A percentile compares a stretch with the other conserved stretches of the same genome.
Conservation (phyloP, 2,113 vertebrate genomes). For the Ellobius talpinus region DNA sequence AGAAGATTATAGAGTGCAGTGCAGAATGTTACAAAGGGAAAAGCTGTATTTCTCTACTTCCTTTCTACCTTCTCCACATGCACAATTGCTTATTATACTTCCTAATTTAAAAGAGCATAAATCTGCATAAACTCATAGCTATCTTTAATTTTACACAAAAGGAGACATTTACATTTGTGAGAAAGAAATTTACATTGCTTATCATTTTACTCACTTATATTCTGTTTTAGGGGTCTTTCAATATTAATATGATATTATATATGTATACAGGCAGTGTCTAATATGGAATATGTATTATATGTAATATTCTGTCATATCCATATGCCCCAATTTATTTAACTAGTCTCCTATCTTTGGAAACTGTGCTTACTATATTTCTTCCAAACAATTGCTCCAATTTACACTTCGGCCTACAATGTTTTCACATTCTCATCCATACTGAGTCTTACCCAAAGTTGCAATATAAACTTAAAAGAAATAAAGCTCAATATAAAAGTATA, state of each 20-base stretch:
- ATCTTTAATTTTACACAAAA: conserved; percentile 74
- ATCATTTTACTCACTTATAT: conserved; percentile 24
- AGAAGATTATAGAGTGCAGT: not conserved
- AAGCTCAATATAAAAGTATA: conserved; percentile 20
- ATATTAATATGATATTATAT: conserved; percentile 5
- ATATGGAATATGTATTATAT: not conserved
- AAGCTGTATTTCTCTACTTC: not conserved
- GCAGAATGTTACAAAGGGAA: conserved; percentile 30
- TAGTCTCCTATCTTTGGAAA: conserved; percentile 43
- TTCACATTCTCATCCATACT: conserved; percentile 1
- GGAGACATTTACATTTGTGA: conserved; percentile 11
- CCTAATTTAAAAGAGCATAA: conserved; percentile 77
- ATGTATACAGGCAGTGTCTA: not conserved
- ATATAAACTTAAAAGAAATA: not conserved
- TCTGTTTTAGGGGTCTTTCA: conserved; percentile 33
- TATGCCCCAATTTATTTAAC: conserved; percentile 18
- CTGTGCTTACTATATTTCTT: conserved; percentile 47
- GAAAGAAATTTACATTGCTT: conserved; percentile 62
- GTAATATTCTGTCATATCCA: conserved; percentile 5
- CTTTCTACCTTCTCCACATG: conserved; percentile 40
- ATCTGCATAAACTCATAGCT: conserved; percentile 70
- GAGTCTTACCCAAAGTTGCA: conserved; percentile 44
- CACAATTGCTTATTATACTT: conserved; percentile 74
- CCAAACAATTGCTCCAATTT: conserved; percentile 57
- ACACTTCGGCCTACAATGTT: conserved; percentile 36